Conservation (phyloP, 2,888 invertebrate species). For the Agrochola litura region DNA sequence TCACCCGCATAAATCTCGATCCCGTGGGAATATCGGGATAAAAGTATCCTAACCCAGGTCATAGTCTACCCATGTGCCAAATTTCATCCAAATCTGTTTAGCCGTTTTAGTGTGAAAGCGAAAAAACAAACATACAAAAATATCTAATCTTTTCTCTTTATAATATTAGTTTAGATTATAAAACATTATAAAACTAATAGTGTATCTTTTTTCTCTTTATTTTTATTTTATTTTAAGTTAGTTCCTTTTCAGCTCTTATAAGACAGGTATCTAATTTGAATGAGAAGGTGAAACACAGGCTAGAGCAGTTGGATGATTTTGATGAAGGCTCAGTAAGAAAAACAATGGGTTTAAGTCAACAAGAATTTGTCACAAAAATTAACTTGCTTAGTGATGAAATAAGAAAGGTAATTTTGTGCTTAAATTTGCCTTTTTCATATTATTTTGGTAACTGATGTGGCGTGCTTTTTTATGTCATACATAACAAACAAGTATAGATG, state of each 20-base stretch:
- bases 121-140: too few species aligned
- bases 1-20: too few species aligned
- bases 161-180: background rate
- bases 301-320: conserved; percentile 98
- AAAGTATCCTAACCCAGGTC: too few species aligned
- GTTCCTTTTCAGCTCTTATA: conserved; percentile 92
- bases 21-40: too few species aligned
- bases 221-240: conserved; percentile 85
- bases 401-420: conserved; percentile 87
- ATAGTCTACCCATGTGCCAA: too few species aligned
- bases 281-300: conserved; percentile 96
- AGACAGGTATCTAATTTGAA: conserved; percentile 95
- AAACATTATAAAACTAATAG: conserved; percentile 14
- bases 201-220: conserved; percentile 66
- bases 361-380: conserved; percentile 97
- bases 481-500: background rate
- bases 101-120: too few species aligned
- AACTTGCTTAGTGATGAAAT: conserved; percentile 98
- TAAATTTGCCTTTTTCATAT: background rate
- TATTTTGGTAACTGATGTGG: background rate
- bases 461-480: background rate
- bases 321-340: conserved; percentile 97
- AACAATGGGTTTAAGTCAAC: conserved; percentile 97
- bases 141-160: too few species aligned
- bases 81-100: too few species aligned